A percentile compares a stretch with the other conserved stretches of the same genome.
These are phyloP conservation scores for Pseudomyrmex pallidus DNA, from an alignment of 1,140 invertebrate species.

Conservation along the genomic window DNA sequence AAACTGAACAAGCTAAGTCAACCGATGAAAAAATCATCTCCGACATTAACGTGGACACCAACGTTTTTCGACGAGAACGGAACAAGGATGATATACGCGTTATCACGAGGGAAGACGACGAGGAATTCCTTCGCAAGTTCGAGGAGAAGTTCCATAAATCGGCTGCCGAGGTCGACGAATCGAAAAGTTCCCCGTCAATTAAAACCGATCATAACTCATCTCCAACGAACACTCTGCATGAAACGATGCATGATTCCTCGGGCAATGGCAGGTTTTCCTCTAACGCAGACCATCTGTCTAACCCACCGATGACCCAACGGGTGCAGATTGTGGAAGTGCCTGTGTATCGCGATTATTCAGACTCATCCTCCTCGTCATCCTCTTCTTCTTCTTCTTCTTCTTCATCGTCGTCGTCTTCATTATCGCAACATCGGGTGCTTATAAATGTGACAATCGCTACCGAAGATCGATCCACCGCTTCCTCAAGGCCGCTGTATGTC, in stretches of 20 bases:
- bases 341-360: slow-evolving; percentile 23
- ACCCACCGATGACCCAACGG: slow-evolving; percentile 47
- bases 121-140: slow-evolving; percentile 79
- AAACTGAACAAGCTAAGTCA: slow-evolving; percentile 31
- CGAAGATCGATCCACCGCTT: slow-evolving; percentile 84
- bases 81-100: slow-evolving; percentile 71
- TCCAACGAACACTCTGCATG: slow-evolving; percentile 6
- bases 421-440: slow-evolving; percentile 84
- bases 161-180: slow-evolving; percentile 8
- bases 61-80: not conserved
- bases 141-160: slow-evolving; percentile 74
- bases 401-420: slow-evolving; percentile 6
- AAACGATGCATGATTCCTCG: slow-evolving; percentile 57
- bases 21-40: not conserved
- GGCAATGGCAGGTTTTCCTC: slow-evolving; percentile 13
- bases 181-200: slow-evolving; percentile 18
- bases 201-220: slow-evolving; percentile 3
- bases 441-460: slow-evolving; percentile 91
- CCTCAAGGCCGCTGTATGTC: slow-evolving; percentile 89
- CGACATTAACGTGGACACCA: slow-evolving; percentile 46
- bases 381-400: not conserved
- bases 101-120: slow-evolving; percentile 77
- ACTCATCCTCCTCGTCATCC: slow-evolving; percentile 14
- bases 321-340: slow-evolving; percentile 69
- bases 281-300: slow-evolving; percentile 14